These are phyloP conservation scores for Carterocephalus palaemon DNA, from an alignment of 2,888 invertebrate species.

Conservation along the genomic window DNA sequence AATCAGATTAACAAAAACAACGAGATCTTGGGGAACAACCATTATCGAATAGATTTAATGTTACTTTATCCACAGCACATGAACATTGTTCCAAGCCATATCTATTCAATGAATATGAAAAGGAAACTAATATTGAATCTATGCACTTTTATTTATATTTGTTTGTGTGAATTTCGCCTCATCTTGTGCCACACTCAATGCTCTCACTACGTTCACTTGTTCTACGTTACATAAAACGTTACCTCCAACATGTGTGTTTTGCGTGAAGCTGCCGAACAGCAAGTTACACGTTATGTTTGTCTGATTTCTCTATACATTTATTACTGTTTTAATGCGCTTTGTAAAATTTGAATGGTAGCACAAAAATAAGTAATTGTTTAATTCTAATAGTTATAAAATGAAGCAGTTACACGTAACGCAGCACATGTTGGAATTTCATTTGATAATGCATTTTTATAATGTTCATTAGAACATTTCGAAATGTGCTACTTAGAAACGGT, in stretches of 20 bases:
- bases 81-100: too few species aligned
- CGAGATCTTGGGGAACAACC: too few species aligned
- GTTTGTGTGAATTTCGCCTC: constrained; percentile 1
- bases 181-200: background rate
- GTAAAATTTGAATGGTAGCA: constrained; percentile 17
- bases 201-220: constrained; percentile 16
- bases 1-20: too few species aligned
- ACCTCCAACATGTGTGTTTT: too few species aligned
- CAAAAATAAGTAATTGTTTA: constrained; percentile 17
- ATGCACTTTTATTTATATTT: background rate
- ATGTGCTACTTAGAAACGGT: constrained; percentile 5
- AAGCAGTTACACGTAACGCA: constrained; percentile 7
- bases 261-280: constrained; percentile 8
- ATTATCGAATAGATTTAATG: too few species aligned
- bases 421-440: constrained; percentile 7
- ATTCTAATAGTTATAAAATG: constrained; percentile 11
- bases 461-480: too few species aligned
- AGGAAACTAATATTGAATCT: too few species aligned
- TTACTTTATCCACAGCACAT: too few species aligned
- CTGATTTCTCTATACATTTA: constrained; percentile 20
- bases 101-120: too few species aligned
- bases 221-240: constrained; percentile 17
- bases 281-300: constrained; percentile 23
- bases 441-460: constrained; percentile 10
- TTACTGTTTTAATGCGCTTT: constrained; percentile 21